Conservation (phyloP, 2,113 vertebrate species). For the Polypterus bichir region DNA sequence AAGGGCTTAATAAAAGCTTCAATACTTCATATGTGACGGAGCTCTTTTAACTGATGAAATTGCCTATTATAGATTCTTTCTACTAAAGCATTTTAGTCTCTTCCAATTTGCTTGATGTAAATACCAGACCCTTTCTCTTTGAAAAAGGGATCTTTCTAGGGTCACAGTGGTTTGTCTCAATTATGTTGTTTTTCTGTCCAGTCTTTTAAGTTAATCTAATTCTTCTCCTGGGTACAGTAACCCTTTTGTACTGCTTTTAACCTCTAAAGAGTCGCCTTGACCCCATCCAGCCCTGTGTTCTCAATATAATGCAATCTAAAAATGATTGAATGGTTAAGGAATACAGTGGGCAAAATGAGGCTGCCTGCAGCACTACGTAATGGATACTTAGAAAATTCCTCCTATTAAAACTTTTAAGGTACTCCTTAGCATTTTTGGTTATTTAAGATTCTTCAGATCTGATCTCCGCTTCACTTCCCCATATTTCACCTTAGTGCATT, state of each 20-base stretch:
- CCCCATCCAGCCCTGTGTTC: conserved; percentile 53
- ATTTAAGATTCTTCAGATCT: conserved; percentile 52
- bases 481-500: conserved; percentile 35
- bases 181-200: conserved; percentile 57
- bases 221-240: conserved; percentile 61
- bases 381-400: conserved; percentile 23
- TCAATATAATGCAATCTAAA: conserved; percentile 48
- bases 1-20: neutral
- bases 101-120: conserved; percentile 40
- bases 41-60: conserved; percentile 20
- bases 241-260: conserved; percentile 71
- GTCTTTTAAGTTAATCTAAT: conserved; percentile 68
- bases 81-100: conserved; percentile 28
- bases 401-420: conserved; percentile 20
- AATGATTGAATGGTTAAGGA: conserved; percentile 27
- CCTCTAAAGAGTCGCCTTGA: conserved; percentile 62
- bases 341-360: conserved; percentile 16
- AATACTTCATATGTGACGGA: conserved; percentile 17
- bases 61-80: conserved; percentile 22
- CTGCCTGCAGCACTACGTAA: conserved; percentile 26
- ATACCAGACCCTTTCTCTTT: conserved; percentile 26
- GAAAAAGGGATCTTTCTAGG: conserved; percentile 35
- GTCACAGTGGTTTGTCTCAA: conserved; percentile 56
- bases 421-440: conserved; percentile 21
- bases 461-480: conserved; percentile 47